A percentile compares a stretch with the other conserved stretches of the same genome.
phyloP scores from a whole-genome alignment of 2,888 invertebrate genomes.

The Drosophila villosipedis region DNA sequence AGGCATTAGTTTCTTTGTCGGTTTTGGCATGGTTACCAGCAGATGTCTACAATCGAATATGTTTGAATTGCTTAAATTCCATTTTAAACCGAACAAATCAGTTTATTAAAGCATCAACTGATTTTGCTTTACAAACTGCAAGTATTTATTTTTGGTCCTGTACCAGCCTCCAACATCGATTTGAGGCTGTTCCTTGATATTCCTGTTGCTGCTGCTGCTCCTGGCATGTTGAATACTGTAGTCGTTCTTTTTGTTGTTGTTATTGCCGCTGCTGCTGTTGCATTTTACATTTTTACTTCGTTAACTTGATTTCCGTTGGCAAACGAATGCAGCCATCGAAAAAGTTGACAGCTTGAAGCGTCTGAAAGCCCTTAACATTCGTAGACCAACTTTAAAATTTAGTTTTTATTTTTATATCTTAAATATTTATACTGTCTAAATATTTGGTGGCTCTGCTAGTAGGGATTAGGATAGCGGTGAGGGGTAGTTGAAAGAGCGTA shows the following conservation, averaged over 20 bases:
- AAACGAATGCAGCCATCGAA: slow-evolving; percentile 67
- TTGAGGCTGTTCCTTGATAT: slow-evolving; percentile 55
- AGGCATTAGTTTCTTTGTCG: not conserved
- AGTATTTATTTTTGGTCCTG: slow-evolving; percentile 28
- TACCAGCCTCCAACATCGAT: slow-evolving; percentile 48
- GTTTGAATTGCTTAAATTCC: slow-evolving; percentile 8
- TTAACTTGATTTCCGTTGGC: slow-evolving; percentile 75
- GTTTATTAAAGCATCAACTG: slow-evolving; percentile 54
- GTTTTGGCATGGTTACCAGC: not conserved
- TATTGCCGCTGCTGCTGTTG: slow-evolving; percentile 55
- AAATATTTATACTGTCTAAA: slow-evolving; percentile 56
- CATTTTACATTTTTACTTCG: slow-evolving; percentile 74
- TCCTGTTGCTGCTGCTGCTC: slow-evolving; percentile 22
- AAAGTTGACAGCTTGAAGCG: slow-evolving; percentile 67
- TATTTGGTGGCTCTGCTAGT: slow-evolving; percentile 44
- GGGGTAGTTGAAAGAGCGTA: slow-evolving; percentile 42
- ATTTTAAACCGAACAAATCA: slow-evolving; percentile 11
- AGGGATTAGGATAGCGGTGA: not conserved
- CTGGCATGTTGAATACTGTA: slow-evolving; percentile 37
- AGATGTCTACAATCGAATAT: not conserved
- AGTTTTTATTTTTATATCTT: slow-evolving; percentile 26
- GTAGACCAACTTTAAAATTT: slow-evolving; percentile 48
- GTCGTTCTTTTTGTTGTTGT: slow-evolving; percentile 30
- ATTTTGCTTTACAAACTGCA: slow-evolving; percentile 18
- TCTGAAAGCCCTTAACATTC: slow-evolving; percentile 35